Conservation (phyloP, 2,888 invertebrate genomes). For the Hecatera dysodea region DNA sequence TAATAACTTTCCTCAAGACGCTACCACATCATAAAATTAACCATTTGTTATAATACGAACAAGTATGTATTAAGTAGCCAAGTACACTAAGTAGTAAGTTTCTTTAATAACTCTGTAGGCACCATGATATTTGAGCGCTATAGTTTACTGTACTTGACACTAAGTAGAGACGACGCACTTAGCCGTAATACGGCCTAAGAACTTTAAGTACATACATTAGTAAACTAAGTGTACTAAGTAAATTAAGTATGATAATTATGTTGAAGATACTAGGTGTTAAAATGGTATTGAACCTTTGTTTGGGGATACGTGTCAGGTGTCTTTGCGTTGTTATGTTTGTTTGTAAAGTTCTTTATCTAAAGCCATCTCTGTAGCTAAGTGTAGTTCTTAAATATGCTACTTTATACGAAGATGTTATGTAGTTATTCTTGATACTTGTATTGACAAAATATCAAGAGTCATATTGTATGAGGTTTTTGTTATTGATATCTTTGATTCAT, state of each 20-base stretch:
- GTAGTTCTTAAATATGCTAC: neutral
- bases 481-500: no score
- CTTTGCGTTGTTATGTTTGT: slow-evolving; percentile 14
- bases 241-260: slow-evolving; percentile 37
- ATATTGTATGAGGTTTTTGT: no score
- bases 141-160: slow-evolving; percentile 15
- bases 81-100: slow-evolving; percentile 7
- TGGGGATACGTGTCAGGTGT: slow-evolving; percentile 6
- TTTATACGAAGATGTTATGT: neutral
- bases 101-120: neutral
- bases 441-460: no score
- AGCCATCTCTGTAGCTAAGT: neutral
- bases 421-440: neutral
- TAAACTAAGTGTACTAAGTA: slow-evolving; percentile 21
- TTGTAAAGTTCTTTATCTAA: slow-evolving; percentile 2
- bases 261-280: slow-evolving; percentile 9
- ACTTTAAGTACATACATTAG: slow-evolving; percentile 41
- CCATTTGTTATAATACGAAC: no score
- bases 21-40: neutral
- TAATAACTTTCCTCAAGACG: neutral
- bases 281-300: slow-evolving; percentile 21
- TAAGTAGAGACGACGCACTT: slow-evolving; percentile 29
- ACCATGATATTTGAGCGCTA: slow-evolving; percentile 13
- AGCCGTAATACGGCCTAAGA: slow-evolving; percentile 29
- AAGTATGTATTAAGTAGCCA: neutral